phyloP scores from a whole-genome alignment of 2,888 invertebrate genomes.

The Stenichneumon culpator region DNA sequence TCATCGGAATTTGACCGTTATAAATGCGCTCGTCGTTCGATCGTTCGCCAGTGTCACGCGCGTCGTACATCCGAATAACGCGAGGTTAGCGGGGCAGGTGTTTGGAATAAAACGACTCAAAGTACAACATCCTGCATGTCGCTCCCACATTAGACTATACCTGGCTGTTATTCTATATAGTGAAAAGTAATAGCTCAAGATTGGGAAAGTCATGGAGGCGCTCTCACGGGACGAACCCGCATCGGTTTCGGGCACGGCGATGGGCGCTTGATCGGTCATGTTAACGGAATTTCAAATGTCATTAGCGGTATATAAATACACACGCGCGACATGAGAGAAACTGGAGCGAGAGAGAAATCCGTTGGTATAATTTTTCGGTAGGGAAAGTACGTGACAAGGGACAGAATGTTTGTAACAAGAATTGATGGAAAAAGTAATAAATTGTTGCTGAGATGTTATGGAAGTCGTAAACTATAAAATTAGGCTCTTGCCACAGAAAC shows the following conservation, averaged over 20 bases:
- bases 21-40: constrained; percentile 10
- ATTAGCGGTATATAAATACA: constrained; percentile 68
- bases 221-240: constrained; percentile 45
- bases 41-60: constrained; percentile 31
- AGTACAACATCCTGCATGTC: background rate
- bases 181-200: constrained; percentile 9
- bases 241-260: constrained; percentile 58
- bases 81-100: constrained; percentile 58
- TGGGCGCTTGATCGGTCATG: constrained; percentile 55
- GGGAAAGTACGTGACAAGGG: background rate
- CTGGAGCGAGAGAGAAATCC: background rate
- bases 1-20: background rate
- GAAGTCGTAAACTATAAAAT: background rate
- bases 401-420: background rate
- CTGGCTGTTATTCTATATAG: background rate
- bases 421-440: too few species aligned
- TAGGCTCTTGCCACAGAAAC: background rate
- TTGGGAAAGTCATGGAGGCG: constrained; percentile 35
- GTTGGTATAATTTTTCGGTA: background rate
- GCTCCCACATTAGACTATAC: background rate
- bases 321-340: background rate
- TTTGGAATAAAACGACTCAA: constrained; percentile 8
- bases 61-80: constrained; percentile 42
- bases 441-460: background rate
- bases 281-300: constrained; percentile 69